Evolutionary conservation across 2,797 vertebrate species (phyloP), one percentile per base, ranked within the genome.

Genomic region (Nyctibius grandis): DNA sequence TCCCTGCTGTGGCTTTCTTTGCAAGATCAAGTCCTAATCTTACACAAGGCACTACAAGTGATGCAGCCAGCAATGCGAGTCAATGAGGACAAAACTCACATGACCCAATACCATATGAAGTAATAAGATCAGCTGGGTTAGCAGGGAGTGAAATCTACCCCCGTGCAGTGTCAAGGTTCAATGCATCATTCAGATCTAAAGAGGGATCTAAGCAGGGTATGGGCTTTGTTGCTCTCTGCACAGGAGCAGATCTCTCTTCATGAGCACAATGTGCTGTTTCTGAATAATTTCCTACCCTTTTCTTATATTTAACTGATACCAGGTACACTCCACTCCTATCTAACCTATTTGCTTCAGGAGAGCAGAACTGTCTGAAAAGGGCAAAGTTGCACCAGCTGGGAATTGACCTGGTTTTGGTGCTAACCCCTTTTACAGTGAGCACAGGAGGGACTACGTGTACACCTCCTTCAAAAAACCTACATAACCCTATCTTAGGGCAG

Each of bases 131-230:
- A 79, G 44, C 42, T 65, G 33, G 6, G 3, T 70, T 94, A 82
- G 45, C 64, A 68, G 34, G 56, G 76, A 95, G n/a, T 45, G 60
- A 93, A 91, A 76, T 67, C 77, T 67, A 81, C 36, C 31, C 56
- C 85, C 79, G 69, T 78, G 95, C 61, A 88, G 54, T 82, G 84
- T 68, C 76, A 94, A 88, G 34, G 79, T 89, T 94, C 80, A 90
- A 33, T 18, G 42, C n/a, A 63, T 61, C n/a, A 82, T 45, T 93
- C 31, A 29, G 33, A 51, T 76, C 25, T 93, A 57, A 87, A 87
- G 67, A 82, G 40, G 20, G 44, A 85, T 73, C 91, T 91, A 90
- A 76, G 67, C 34, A 76, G 34, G 38, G 22, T 13, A 69, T 5
- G 20, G 47, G 44, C 48, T 93, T 91, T 95, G 70, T 31, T 70